Evolutionary conservation across 2,888 invertebrate species (phyloP).

Genomic region (Bellardia pandia): DNA sequence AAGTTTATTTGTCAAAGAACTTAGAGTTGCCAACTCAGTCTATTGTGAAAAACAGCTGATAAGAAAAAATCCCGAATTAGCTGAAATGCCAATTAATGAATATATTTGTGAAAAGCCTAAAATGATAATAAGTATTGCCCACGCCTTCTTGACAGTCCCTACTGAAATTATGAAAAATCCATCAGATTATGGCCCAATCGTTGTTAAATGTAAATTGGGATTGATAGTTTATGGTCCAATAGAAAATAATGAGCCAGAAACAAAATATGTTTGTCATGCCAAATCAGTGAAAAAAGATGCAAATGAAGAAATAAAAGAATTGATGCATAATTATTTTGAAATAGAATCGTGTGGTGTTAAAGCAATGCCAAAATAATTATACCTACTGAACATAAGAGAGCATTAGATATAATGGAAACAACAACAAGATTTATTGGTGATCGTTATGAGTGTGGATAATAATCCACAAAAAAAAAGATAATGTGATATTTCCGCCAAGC

Average conservation of each 20-base stretch:
- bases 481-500: too few relatives aligned
- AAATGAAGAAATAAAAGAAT: slow-evolving; percentile 7
- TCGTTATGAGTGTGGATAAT: too few relatives aligned
- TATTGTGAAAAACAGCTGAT: too few relatives aligned
- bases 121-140: slow-evolving; percentile 25
- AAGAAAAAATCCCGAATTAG: too few relatives aligned
- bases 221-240: slow-evolving; percentile 2
- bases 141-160: slow-evolving; percentile 29
- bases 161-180: neutral
- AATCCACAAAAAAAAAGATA: too few relatives aligned
- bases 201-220: slow-evolving; percentile 1
- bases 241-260: neutral
- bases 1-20: slow-evolving; percentile 1
- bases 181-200: slow-evolving; percentile 2
- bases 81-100: neutral
- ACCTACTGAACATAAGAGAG: too few relatives aligned
- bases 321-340: too few relatives aligned
- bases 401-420: too few relatives aligned
- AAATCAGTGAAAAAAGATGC: neutral
- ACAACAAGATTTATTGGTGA: too few relatives aligned
- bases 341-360: too few relatives aligned
- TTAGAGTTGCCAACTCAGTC: too few relatives aligned
- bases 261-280: neutral
- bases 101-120: neutral
- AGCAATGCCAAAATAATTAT: too few relatives aligned